Base-by-base conservation (phyloP, 2,797 vertebrate genomes). In the Trachops cirrhosus region DNA sequence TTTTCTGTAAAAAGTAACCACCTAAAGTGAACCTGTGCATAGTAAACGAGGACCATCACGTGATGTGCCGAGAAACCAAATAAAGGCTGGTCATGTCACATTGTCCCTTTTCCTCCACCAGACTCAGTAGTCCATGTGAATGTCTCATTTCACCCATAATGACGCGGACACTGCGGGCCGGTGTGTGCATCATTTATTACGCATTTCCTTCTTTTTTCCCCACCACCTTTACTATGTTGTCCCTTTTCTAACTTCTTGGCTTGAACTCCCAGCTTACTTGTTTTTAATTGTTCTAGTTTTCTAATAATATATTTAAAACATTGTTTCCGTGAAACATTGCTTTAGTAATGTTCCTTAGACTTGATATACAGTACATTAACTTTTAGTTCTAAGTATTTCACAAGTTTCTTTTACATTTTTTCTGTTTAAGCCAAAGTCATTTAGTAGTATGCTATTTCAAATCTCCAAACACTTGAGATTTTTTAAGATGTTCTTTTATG, bases 211-310 rank as follows among this genome's bases (percentile, higher is more conserved):
- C 37, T 29, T 15, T 21, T 12, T 5, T 5, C 24, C 37, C 26
- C 5, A 62, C 29, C 21, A 39, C 2, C 18, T 87, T 67, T 68
- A 44, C 19, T 68, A 5, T 29, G 9, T 52, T 86, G 14, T 86
- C 62, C 6, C 15, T 86, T 89, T 37, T 93, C 12, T 83, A 46
- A 15, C 21, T 78, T 87, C 59, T 90, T 91, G 64, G 18, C 9
- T 68, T 88, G 26, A 83, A 44, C 11, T 67, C 14, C 18, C 50
- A 74, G 9, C 5, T 75, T 39, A 22, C 79, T 91, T 67, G 26
- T 86, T 93, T 94, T 86, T 64, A 62, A 82, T 89, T 89, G 22
- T 21, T 87, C 67, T 48, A 79, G 32, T 50, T 94, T 94, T 83
- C 29, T 94, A 48, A 93, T 37, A 77, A 86, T 71, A 32, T 44